Percentiles rank a stretch among this genome's conserved stretches.
phyloP scores from a whole-genome alignment of 2,113 vertebrate genomes.

The Oplegnathus fasciatus region DNA sequence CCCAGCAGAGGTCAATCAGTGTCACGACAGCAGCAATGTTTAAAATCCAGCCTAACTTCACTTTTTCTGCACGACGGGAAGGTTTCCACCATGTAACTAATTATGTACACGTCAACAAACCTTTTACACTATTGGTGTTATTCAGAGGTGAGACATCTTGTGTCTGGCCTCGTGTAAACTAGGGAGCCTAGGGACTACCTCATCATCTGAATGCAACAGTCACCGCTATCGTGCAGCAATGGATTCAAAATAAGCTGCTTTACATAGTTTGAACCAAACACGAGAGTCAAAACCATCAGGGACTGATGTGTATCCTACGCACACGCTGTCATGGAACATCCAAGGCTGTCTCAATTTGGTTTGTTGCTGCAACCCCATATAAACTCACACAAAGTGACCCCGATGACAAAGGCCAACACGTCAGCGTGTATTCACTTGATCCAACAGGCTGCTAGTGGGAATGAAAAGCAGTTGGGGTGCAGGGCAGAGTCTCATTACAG shows the following conservation, averaged over 20 bases:
- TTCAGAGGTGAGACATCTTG: neutral
- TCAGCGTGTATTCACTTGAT: conserved; percentile 22
- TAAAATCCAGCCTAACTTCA: conserved; percentile 27
- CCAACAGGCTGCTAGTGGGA: neutral
- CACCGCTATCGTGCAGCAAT: neutral
- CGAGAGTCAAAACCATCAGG: neutral
- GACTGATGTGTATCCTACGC: neutral
- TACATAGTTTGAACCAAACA: neutral
- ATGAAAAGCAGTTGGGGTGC: conserved; percentile 32
- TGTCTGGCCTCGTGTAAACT: neutral
- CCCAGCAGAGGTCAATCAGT: conserved; percentile 65
- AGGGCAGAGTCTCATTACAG: conserved; percentile 10
- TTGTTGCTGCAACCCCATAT: neutral
- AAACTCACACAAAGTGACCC: conserved; percentile 26
- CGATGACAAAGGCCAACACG: neutral
- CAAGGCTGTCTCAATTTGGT: neutral
- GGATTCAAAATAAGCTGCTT: neutral
- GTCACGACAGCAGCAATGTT: conserved; percentile 38
- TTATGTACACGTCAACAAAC: neutral
- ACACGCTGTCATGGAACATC: neutral
- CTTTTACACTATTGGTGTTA: neutral
- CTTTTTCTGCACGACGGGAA: neutral
- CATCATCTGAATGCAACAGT: neutral
- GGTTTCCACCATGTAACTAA: neutral
- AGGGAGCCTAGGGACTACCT: neutral